Base-by-base conservation (phyloP, 1,140 invertebrate species). In the Oreohelix idahoensis region DNA sequence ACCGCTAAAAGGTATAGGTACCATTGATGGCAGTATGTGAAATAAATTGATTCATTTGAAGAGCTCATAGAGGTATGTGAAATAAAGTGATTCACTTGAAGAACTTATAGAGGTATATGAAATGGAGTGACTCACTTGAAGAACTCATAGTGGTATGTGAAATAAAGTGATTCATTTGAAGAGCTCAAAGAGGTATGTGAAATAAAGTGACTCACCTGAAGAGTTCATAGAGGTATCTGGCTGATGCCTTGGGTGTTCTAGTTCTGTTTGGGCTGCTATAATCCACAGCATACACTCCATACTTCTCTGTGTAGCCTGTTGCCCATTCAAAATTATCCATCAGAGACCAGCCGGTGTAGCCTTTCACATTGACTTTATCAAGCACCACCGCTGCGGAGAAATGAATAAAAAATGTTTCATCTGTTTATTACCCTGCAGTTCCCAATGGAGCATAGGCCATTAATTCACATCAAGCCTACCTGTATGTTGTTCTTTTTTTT, bases 281-380 rank as follows among this genome's bases (percentile, higher is more conserved):
- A 89, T 97, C 94, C 0, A 97, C 95, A 23, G 94, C 92, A 84
- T 95, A 95, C 0, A 97, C 86, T 2, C 96, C 96, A 90, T 96
- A 97, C 86, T 94, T 95, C 85, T 94, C 92, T 0, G 79, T 81
- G 86, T 92, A 93, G 15, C 93, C 93, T 53, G 83, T 88, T 0
- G 89, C 89, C 96, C 96, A 97, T 92, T 97, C 96, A 90, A 96
- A 96, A 90, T 96, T 96, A 83, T 97, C 96, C 83, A 96, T 91
- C 0, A 97, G 89, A 85, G 95, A 95, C 96, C 96, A 97, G 69
- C 94, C 93, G 0, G 95, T 94, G 88, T 96, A 97, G 0, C 93
- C 95, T 23, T 93, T 90, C 0, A 97, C 94, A 35, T 95, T 94
- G 38, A 95, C 95, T 0, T 94, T 93, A 85, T 96, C 95, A 26